Conservation (phyloP, 2,113 vertebrate genomes). For the Neomonachus schauinslandi region DNA sequence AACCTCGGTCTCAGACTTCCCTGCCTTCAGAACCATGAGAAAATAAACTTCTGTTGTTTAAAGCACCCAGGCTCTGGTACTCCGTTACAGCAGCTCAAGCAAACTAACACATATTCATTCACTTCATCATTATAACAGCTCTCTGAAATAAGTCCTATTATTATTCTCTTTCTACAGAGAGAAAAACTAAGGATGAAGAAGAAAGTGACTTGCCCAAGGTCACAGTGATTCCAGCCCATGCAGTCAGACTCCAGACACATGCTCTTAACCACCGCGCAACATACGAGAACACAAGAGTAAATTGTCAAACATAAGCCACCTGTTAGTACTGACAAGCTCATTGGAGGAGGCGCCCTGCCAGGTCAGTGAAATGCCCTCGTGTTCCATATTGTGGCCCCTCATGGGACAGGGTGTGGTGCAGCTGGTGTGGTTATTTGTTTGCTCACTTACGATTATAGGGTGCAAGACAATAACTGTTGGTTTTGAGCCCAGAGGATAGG, state of each 20-base stretch:
- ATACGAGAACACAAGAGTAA: not conserved
- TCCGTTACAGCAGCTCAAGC: not conserved
- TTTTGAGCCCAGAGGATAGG: not conserved
- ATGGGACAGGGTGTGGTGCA: not conserved
- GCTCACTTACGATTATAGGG: not conserved
- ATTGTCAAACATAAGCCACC: not conserved
- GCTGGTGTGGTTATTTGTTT: not conserved
- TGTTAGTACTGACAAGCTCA: not conserved
- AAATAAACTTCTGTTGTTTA: slow-evolving; percentile 6
- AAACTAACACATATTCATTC: not conserved
- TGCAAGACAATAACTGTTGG: not conserved
- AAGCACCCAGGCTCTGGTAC: not conserved
- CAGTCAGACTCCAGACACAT: not conserved
- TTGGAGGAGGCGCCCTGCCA: not conserved
- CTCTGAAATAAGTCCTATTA: not conserved
- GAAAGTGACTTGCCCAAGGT: not conserved
- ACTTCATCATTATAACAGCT: not conserved
- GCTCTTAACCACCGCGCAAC: not conserved
- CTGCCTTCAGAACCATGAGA: not conserved
- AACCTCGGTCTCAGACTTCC: not conserved
- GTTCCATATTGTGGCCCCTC: not conserved
- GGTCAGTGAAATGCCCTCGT: not conserved
- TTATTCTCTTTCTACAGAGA: not conserved
- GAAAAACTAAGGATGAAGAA: not conserved
- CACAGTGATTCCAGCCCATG: not conserved